These are phyloP conservation scores for Borostomias antarcticus DNA, from an alignment of 2,797 vertebrate genomes.

Conservation along the genomic window DNA sequence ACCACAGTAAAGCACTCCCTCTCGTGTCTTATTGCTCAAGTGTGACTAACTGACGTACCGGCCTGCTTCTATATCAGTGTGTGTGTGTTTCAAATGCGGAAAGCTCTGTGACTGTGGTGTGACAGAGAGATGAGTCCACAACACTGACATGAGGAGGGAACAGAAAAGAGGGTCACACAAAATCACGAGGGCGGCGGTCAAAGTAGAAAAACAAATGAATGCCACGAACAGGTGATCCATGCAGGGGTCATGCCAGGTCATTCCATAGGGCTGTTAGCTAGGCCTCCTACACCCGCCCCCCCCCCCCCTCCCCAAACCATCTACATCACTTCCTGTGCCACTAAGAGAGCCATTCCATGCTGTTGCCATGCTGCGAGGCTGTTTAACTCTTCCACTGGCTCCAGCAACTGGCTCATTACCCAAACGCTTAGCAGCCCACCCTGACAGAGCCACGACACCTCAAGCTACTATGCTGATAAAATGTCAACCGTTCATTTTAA, in stretches of 20 bases:
- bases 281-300: too few species aligned
- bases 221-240: too few species aligned
- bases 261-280: slow-evolving; percentile 46
- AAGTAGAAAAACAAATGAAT: background rate
- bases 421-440: background rate
- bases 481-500: background rate
- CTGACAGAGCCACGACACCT: background rate
- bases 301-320: background rate
- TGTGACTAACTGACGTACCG: too few species aligned
- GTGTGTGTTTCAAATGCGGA: background rate
- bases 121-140: background rate
- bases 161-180: slow-evolving; percentile 7
- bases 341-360: background rate
- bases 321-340: background rate
- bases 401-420: background rate
- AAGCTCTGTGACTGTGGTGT: background rate
- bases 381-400: background rate
- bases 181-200: background rate
- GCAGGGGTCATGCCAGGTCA: slow-evolving; percentile 47
- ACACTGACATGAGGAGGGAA: background rate
- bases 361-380: background rate
- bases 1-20: too few species aligned
- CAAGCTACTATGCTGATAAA: background rate
- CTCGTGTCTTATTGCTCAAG: too few species aligned
- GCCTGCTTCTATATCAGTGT: background rate